Base-by-base conservation (phyloP, 2,797 vertebrate genomes). In the Syncerus caffer region DNA sequence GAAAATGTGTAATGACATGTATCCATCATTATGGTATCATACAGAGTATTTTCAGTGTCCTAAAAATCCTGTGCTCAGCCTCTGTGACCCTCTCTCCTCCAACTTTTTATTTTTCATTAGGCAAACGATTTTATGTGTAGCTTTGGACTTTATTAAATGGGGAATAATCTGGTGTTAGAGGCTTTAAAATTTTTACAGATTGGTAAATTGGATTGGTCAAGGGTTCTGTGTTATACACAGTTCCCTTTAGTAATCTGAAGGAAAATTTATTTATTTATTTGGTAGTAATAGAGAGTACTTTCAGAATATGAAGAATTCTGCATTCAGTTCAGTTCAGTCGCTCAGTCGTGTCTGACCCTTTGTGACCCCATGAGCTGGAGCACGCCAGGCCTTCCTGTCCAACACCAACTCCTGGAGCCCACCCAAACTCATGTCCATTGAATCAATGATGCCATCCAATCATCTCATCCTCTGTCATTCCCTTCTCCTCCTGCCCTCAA, bases 281-380 rank as follows among this genome's bases (percentile, higher is more conserved):
- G 19, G 62, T 95, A 84, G 34, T 57, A 79, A 92, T 64, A 95
- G 27, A 90, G 17, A 92, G 93, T 89, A 62, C 42, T 95, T 93
- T 57, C 7, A 89, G n/a, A 90, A 34, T 95, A 58, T 53, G 31
- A 86, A 79, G 14, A 87, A 78, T 50, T 85, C 7, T 58, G 0
- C 3, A 34, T 67, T 67, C 64, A 67, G 17, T 34, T 67, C n/a
- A 67, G 64, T 34, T 67, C n/a, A 67, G 17, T 21, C 1, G 0
- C 64, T 67, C 17, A 67, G 17, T 67, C 0, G 1, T 67, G 64
- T 67, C 17, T 67, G 17, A 34, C 9, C 21, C 64, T 62, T 62
- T 62, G 29, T 29, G 11, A 34, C 64, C 64, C n/a, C 2, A 1
- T 67, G 64, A 67, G 9, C n/a, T 67, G 64, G n/a, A 34, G n/a